A percentile compares a stretch with the other conserved stretches of the same genome.
Conservation (phyloP, 2,888 invertebrate species). For the Lacanobia oleracea region DNA sequence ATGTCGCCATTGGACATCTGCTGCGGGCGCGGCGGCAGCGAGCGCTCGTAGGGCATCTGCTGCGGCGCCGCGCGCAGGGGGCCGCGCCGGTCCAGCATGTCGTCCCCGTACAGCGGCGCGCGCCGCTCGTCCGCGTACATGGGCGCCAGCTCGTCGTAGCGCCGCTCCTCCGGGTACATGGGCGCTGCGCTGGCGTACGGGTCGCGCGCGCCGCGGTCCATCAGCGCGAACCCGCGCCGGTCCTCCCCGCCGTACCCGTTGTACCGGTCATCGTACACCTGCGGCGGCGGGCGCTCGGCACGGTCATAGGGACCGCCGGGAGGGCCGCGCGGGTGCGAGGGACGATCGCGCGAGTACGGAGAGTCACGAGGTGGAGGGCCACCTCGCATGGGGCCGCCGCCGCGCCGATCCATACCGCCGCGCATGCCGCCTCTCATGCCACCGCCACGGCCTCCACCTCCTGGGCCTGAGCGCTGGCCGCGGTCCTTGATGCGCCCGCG, state of each 20-base stretch:
- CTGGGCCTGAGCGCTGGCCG: constrained; percentile 89
- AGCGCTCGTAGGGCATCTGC: constrained; percentile 80
- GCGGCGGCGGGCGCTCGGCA: constrained; percentile 74
- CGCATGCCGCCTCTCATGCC: constrained; percentile 85
- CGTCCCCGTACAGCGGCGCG: constrained; percentile 81
- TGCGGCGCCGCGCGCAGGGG: constrained; percentile 74
- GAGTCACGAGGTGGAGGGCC: constrained; percentile 80
- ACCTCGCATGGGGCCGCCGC: constrained; percentile 76
- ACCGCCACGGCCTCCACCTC: constrained; percentile 81
- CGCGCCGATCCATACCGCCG: constrained; percentile 81
- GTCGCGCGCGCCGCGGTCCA: constrained; percentile 82
- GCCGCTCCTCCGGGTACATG: constrained; percentile 66
- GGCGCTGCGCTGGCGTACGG: constrained; percentile 83
- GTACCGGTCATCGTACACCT: constrained; percentile 84
- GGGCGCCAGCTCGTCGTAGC: constrained; percentile 69
- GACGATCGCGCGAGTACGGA: constrained; percentile 79
- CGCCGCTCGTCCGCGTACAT: constrained; percentile 76
- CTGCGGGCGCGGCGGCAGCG: constrained; percentile 78
- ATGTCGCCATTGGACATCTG: constrained; percentile 86
- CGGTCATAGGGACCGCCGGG: constrained; percentile 80
- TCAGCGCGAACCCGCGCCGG: constrained; percentile 84
- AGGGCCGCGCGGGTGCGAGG: constrained; percentile 79
- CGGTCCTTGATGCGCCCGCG: constrained; percentile 94
- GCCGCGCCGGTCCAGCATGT: constrained; percentile 81
- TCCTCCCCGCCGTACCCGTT: constrained; percentile 86